These are phyloP conservation scores for Plestiodon gilberti DNA, from an alignment of 2,113 vertebrate genomes.

Conservation along the genomic window DNA sequence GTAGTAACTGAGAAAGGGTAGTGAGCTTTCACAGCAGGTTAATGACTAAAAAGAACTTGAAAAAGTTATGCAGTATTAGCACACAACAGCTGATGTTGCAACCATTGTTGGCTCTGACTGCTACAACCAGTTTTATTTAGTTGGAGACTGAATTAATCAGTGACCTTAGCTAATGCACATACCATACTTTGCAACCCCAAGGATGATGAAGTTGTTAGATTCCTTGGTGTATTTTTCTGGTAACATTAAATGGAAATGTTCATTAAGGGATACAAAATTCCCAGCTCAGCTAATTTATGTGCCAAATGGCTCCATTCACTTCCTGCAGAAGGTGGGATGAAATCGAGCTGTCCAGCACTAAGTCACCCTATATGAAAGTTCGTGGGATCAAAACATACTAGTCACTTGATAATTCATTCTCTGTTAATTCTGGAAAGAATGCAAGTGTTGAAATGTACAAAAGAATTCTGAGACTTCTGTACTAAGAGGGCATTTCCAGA, in stretches of 20 bases:
- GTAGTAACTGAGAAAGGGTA: too few relatives aligned
- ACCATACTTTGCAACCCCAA: constrained; percentile 49
- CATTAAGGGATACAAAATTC: constrained; percentile 56
- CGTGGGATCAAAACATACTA: neutral
- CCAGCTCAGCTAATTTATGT: neutral
- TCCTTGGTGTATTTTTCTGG: constrained; percentile 35
- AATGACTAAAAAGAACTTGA: neutral
- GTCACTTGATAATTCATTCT: neutral
- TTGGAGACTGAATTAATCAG: constrained; percentile 43
- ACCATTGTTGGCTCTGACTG: constrained; percentile 7
- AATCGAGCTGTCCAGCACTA: constrained; percentile 18
- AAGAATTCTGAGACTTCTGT: neutral
- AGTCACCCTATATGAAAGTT: constrained; percentile 19
- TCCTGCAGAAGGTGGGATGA: neutral
- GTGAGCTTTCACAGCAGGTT: too few relatives aligned
- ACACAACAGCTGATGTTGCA: constrained; percentile 38
- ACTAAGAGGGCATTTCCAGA: constrained; percentile 1
- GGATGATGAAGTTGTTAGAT: constrained; percentile 41
- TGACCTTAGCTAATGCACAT: constrained; percentile 42
- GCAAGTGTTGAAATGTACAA: constrained; percentile 11
- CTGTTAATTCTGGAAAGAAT: neutral
- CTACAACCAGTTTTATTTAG: constrained; percentile 36
- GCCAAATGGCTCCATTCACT: constrained; percentile 28
- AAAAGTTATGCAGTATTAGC: neutral
- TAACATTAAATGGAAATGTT: constrained; percentile 59